Evolutionary conservation across 1,140 invertebrate genomes (phyloP).

Genomic region (Rhyzopertha dominica): DNA sequence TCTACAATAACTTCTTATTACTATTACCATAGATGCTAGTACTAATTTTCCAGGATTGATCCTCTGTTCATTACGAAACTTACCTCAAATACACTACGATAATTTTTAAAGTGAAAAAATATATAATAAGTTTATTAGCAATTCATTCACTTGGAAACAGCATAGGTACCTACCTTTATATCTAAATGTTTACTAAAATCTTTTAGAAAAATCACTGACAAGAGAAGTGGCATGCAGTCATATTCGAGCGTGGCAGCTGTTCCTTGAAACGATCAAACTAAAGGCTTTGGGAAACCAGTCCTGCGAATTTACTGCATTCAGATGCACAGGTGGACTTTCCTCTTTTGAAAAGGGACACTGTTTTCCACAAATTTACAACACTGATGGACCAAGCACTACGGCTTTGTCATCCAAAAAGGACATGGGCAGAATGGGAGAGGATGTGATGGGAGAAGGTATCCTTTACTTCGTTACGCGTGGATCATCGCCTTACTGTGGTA

Average conservation of each 20-base stretch:
- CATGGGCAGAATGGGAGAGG: constrained; percentile 39
- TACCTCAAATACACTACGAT: too few relatives aligned
- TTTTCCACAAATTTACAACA: constrained; percentile 38
- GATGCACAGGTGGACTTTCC: constrained; percentile 38
- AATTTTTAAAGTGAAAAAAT: too few relatives aligned
- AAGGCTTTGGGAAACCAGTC: constrained; percentile 25
- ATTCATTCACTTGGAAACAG: too few relatives aligned
- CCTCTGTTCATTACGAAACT: too few relatives aligned
- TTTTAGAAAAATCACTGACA: constrained; percentile 38
- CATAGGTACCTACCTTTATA: too few relatives aligned
- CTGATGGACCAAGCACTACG: constrained; percentile 18
- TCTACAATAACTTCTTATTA: too few relatives aligned
- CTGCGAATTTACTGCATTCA: constrained; percentile 43
- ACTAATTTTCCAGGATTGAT: too few relatives aligned
- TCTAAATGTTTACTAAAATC: constrained; percentile 2
- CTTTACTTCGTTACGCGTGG: constrained; percentile 44
- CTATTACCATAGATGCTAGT: too few relatives aligned
- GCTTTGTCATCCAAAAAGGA: constrained; percentile 36
- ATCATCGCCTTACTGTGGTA: constrained; percentile 42
- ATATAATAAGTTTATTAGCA: too few relatives aligned
- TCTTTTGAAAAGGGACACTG: constrained; percentile 42
- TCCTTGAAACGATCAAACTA: constrained; percentile 38
- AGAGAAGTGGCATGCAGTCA: constrained; percentile 49
- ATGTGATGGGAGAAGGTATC: constrained; percentile 39
- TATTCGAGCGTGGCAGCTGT: constrained; percentile 41